phyloP scores from a whole-genome alignment of 2,888 invertebrate genomes.

The Aporophyla nigra region DNA sequence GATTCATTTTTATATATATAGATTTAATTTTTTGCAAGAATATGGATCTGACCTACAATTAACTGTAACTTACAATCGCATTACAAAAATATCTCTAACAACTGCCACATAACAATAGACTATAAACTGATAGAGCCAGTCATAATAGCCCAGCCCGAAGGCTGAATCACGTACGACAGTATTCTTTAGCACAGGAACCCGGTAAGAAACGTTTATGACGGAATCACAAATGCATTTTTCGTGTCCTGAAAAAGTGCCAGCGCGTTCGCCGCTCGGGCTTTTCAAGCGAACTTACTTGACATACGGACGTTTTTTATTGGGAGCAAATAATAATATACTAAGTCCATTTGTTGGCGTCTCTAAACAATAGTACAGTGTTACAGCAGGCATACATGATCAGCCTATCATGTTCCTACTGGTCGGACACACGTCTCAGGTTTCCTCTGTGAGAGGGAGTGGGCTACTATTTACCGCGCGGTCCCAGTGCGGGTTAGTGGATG shows the following conservation, averaged over 20 bases:
- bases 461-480: too few relatives aligned
- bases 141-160: conserved; percentile 25
- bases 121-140: conserved; percentile 5
- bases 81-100: neutral
- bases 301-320: conserved; percentile 61
- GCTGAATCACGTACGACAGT: conserved; percentile 58
- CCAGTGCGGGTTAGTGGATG: too few relatives aligned
- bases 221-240: conserved; percentile 89
- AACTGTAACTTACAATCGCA: neutral
- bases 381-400: too few relatives aligned
- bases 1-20: too few relatives aligned
- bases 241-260: conserved; percentile 86
- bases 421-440: too few relatives aligned
- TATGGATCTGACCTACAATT: neutral
- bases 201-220: conserved; percentile 84
- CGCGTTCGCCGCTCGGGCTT: conserved; percentile 77
- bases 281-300: conserved; percentile 72
- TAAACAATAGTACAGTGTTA: neutral
- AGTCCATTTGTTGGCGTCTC: neutral
- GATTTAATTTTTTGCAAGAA: neutral
- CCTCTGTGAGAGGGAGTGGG: too few relatives aligned
- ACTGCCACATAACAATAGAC: neutral
- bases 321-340: conserved; percentile 18
- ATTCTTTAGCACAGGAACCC: conserved; percentile 70
- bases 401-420: too few relatives aligned